These are phyloP conservation scores for Hybos culiciformis DNA, from an alignment of 2,888 invertebrate genomes.

Conservation along the genomic window DNA sequence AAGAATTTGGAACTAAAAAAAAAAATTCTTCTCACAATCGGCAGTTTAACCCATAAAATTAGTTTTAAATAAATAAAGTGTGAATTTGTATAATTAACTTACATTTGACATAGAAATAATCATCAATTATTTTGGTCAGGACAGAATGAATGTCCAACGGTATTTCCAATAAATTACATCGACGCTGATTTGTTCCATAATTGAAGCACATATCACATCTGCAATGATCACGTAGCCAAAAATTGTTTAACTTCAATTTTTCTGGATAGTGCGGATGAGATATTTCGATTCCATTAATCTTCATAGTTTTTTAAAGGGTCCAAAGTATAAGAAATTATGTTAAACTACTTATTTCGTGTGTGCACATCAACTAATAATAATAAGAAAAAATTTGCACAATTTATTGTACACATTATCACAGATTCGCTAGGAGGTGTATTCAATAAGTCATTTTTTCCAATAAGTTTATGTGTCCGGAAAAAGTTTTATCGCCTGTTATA, in stretches of 20 bases:
- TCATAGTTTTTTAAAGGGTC: no score
- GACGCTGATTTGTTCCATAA: conserved; percentile 43
- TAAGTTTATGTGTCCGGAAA: no score
- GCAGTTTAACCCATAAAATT: not conserved
- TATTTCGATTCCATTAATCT: no score
- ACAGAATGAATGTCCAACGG: conserved; percentile 36
- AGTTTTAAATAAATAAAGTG: not conserved
- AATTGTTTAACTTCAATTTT: conserved; percentile 19
- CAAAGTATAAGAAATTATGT: no score
- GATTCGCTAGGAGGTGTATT: no score
- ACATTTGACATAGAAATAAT: conserved; percentile 40
- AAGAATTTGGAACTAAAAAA: not conserved
- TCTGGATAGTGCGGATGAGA: conserved; percentile 11
- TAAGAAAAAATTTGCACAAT: no score
- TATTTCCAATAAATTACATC: conserved; percentile 41
- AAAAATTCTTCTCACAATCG: not conserved
- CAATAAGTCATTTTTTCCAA: no score
- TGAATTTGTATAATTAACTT: conserved; percentile 32
- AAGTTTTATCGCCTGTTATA: no score
- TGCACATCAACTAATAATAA: no score
- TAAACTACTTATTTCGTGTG: no score
- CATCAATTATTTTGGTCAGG: conserved; percentile 25
- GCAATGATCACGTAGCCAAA: conserved; percentile 36
- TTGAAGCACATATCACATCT: conserved; percentile 48
- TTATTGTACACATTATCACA: no score